These are phyloP conservation scores for Amphipyra berbera DNA, from an alignment of 2,888 invertebrate species.

Conservation along the genomic window DNA sequence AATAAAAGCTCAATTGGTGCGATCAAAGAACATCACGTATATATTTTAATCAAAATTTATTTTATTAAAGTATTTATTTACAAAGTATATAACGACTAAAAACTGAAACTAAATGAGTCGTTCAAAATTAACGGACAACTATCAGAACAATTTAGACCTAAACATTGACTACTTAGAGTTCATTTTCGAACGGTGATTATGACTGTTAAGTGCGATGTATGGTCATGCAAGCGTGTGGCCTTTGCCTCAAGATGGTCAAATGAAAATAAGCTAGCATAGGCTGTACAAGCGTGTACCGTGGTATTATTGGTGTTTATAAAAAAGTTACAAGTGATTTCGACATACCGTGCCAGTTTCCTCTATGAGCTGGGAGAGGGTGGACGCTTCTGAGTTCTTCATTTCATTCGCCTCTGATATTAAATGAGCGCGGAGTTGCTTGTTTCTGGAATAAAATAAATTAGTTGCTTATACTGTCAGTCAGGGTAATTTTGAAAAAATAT, in stretches of 20 bases:
- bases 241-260: conserved; percentile 56
- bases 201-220: conserved; percentile 59
- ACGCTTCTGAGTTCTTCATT: conserved; percentile 85
- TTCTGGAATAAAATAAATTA: conserved; percentile 80
- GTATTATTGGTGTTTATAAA: conserved; percentile 34
- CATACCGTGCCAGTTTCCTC: conserved; percentile 88
- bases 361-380: conserved; percentile 87
- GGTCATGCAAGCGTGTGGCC: conserved; percentile 68
- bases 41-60: conserved; percentile 14
- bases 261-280: conserved; percentile 64
- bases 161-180: conserved; percentile 12
- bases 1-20: conserved; percentile 70
- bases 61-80: conserved; percentile 40
- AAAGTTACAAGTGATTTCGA: conserved; percentile 29
- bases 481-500: not conserved
- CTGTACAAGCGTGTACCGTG: conserved; percentile 70
- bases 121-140: not conserved
- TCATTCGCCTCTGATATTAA: conserved; percentile 93
- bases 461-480: no score
- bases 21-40: conserved; percentile 46
- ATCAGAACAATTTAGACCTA: conserved; percentile 2
- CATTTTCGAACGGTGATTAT: conserved; percentile 32
- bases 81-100: conserved; percentile 25
- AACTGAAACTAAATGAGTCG: conserved; percentile 1
- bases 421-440: conserved; percentile 93